Evolutionary conservation across 2,113 vertebrate genomes (phyloP), one percentile per base, ranked within the genome.

Genomic region (Pseudopodoces humilis): DNA sequence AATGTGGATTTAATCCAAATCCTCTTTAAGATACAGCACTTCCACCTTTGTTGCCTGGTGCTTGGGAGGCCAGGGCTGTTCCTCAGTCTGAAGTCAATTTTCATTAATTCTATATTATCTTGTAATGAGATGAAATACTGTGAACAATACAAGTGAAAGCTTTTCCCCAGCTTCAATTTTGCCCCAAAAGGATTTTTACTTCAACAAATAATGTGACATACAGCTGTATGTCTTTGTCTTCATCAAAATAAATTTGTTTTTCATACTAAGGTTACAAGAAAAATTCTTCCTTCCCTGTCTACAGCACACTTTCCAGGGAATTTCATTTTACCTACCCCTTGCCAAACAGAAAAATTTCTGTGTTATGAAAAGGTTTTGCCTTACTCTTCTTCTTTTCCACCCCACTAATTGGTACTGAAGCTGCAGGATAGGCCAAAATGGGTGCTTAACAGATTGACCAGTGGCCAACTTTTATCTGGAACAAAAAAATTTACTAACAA

Each of bases 161-260:
- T 86, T 78, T 63, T 88, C 14, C 52, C 13, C 31, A 11, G 19
- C 46, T 94, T 92, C 67, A 72, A 11, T 81, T 94, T 90, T 55
- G 53, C 59, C 70, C 71, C 56, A 25, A 64, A 91, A 95, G 41
- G 37, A 88, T 91, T 90, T 80, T 83, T 94, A 77, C 50, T 6
- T 7, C 67, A 86, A 70, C 72, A 88, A 95, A 91, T 90, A 85
- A 74, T 2, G 4, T 50, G 53, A 69, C 63, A 65, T 63, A 78
- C 43, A 92, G 62, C 71, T 76, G 37, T 39, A 39, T 39, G 37
- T 39, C 37, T 39, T 39, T 39, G 53, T 14, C 27, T 77, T 87
- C 80, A 92, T 93, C 60, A 94, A 92, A 95, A 52, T 6, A 92
- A 87, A 83, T 87, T 63, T 83, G 35, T 53, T 74, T 92, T 88